Base-by-base conservation (phyloP, 2,113 vertebrate species). In the Hippocampus zosterae region DNA sequence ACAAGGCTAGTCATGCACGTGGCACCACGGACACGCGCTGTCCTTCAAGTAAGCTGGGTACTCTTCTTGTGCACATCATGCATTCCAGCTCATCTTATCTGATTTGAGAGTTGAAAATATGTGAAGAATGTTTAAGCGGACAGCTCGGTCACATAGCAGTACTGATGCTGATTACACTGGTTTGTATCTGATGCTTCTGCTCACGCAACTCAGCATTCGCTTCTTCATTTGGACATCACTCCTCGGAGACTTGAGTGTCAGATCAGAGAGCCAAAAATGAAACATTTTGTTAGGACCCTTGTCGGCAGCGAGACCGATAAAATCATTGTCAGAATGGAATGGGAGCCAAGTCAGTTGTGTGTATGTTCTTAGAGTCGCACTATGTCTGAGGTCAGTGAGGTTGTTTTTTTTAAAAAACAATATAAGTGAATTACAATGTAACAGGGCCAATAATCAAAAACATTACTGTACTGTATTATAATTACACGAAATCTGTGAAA, bases 41-140 rank as follows among this genome's bases (percentile, higher is more conserved):
- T 50, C 2, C 11, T 19, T 50, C 21, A 52, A 67, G 55, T 48
- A 37, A 70, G 8, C 5, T 3, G 52, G 41, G 65, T 16, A 69
- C 67, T 42, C 69, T 67, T 57, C 21, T 13, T 44, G 40, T 41
- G 40, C n/a, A 4, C 18, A 15, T n/a, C 15, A 10, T 65, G n/a
- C 41, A 37, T 37, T 37, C 33, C 33, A 37, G 33, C 5, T 37
- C 21, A 25, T n/a, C 25, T 0, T 8, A 40, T 68, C 25, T 68
- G 44, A 19, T 65, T 71, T 33, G 19, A 10, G 9, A 2, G 59
- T 33, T 18, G 13, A 18, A 67, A 70, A 67, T n/a, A 85, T 80
- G 76, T 59, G 65, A 82, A 27, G 19, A 70, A 75, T 66, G 75
- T 66, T 42, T 56, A 15, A 13, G 23, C 4, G 1, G 9, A 62